Evolutionary conservation across 2,888 invertebrate genomes (phyloP), one percentile per base, ranked within the genome.

Genomic region (Choreutis nemorana): DNA sequence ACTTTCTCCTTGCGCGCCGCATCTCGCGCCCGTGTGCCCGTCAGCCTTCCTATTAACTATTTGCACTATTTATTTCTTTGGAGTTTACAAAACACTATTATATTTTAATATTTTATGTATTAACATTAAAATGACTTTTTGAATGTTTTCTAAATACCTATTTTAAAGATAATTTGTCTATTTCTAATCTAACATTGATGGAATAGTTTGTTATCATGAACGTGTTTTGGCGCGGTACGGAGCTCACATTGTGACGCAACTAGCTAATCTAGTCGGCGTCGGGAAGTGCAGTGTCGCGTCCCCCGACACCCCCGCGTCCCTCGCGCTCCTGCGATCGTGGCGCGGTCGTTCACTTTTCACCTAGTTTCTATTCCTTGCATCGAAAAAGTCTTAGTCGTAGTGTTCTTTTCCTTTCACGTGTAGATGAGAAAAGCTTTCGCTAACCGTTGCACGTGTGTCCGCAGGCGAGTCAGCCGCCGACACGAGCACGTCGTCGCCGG

Each of bases 401-500:
- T 61, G 63, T 63, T 63, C 61, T 59, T 68, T 64, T 65, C 62
- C 54, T 63, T 51, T 48, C 35, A 41, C 43, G 44, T 36, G 39
- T 36, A 48, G 44, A 42, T 48, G 39, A 47, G 45, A 51, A 42
- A 42, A 48, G 33, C 40, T 49, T 39, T 59, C 45, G 37, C 44
- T 81, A 57, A 82, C 65, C 63, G 32, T 39, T 31, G 20, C 33
- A 34, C 43, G 60, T 73, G 63, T 63, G 52, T 49, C 48, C 55
- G 52, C 85, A 89, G 90, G 90, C 81, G 94, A 93, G 83, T 93
- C 92, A 68, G 89, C 92, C 81, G 92, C 92, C 68, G 94, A 94
- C 81, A 92, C 93, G 67, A 92, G 91, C 72, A 92, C 92, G 66
- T 92, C 93, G 66, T 94, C 93, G 64, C 92, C 92, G 70, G 93